These are phyloP conservation scores for Drosophila vallismaia DNA, from an alignment of 2,888 invertebrate species.

Conservation along the genomic window DNA sequence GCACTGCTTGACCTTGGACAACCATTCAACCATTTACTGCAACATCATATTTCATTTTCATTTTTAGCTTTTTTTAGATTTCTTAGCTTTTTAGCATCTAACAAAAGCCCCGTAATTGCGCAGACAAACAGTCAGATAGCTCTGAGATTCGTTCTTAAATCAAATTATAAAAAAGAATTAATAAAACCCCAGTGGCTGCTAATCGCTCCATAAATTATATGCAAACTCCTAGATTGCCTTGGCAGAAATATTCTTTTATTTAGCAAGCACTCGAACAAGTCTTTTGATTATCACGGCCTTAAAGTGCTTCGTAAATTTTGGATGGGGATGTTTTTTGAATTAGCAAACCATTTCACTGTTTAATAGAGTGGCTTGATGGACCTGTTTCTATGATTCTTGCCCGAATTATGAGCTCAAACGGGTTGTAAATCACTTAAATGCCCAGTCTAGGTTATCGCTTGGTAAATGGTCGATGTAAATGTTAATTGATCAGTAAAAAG, in stretches of 20 bases:
- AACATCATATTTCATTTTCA: conserved; percentile 54
- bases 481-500: conserved; percentile 5
- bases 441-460: conserved; percentile 6
- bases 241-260: conserved; percentile 48
- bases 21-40: conserved; percentile 46
- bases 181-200: conserved; percentile 27
- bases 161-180: conserved; percentile 24
- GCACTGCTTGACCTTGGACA: conserved; percentile 51
- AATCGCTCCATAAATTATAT: conserved; percentile 48
- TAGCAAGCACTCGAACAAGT: conserved; percentile 21
- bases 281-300: conserved; percentile 25
- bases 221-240: conserved; percentile 60
- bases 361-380: conserved; percentile 10
- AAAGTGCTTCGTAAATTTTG: conserved; percentile 11
- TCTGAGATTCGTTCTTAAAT: conserved; percentile 38
- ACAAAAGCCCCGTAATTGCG: conserved; percentile 42
- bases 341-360: conserved; percentile 28
- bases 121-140: conserved; percentile 19
- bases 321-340: conserved; percentile 21
- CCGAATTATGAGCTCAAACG: conserved; percentile 1
- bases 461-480: conserved; percentile 12
- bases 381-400: conserved; percentile 29
- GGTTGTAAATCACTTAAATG: conserved; percentile 3
- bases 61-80: conserved; percentile 25
- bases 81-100: conserved; percentile 19